phyloP scores from a whole-genome alignment of 2,888 invertebrate genomes.

The Zygaena filipendulae region DNA sequence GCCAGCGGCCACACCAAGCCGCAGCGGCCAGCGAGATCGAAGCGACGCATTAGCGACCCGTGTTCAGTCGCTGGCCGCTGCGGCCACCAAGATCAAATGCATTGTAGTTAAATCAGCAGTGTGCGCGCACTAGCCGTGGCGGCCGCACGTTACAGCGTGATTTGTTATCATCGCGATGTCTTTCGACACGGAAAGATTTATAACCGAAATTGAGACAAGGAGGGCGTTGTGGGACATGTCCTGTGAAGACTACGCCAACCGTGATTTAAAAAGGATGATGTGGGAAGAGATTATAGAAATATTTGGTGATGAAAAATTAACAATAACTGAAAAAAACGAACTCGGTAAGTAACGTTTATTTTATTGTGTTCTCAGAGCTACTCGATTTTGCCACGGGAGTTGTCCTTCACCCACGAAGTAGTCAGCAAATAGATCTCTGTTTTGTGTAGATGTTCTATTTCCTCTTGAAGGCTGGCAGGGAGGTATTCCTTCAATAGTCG shows the following conservation, averaged over 20 bases:
- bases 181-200: constrained; percentile 11
- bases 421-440: background rate
- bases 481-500: background rate
- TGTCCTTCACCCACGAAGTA: background rate
- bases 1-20: too few species aligned
- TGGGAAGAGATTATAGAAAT: constrained; percentile 13
- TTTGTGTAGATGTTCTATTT: background rate
- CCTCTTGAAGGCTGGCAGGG: background rate
- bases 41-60: too few species aligned
- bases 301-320: constrained; percentile 10
- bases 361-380: too few species aligned
- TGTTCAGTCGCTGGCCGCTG: too few species aligned
- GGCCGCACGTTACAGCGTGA: constrained; percentile 1
- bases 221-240: constrained; percentile 7
- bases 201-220: constrained; percentile 9
- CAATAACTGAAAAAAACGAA: constrained; percentile 4
- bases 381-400: too few species aligned
- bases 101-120: constrained; percentile 2
- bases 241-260: constrained; percentile 7
- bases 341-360: too few species aligned
- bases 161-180: constrained; percentile 1
- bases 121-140: constrained; percentile 1
- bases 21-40: too few species aligned
- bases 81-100: too few species aligned
- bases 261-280: constrained; percentile 9